A percentile compares a stretch with the other conserved stretches of the same genome.
Conservation (phyloP, 1,140 invertebrate genomes). For the Drosophila leontia region DNA sequence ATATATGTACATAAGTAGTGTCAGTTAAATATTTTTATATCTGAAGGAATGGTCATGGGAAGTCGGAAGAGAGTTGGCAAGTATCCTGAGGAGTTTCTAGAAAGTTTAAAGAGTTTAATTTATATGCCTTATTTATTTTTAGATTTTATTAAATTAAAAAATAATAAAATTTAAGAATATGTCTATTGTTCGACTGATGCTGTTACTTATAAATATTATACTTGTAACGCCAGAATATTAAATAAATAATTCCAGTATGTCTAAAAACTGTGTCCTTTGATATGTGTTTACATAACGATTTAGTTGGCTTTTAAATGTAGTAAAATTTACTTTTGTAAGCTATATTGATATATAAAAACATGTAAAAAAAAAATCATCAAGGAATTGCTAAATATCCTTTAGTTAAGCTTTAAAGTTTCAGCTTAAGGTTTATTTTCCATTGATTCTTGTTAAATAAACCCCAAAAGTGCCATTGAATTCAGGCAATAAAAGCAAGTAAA, state of each 20-base stretch:
- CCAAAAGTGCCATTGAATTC: too few relatives aligned
- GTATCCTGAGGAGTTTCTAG: background rate
- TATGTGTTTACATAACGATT: too few relatives aligned
- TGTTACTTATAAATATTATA: too few relatives aligned
- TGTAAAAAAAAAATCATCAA: background rate
- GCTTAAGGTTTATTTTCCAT: background rate
- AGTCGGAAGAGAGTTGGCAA: background rate
- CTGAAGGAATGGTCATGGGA: background rate
- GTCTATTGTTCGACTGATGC: too few relatives aligned
- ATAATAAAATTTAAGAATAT: background rate
- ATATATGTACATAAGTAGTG: slow-evolving; percentile 43
- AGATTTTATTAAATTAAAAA: background rate
- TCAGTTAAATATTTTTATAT: slow-evolving; percentile 18
- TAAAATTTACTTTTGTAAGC: background rate
- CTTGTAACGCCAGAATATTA: too few relatives aligned
- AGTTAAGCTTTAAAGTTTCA: background rate
- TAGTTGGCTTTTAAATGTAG: background rate
- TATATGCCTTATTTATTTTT: background rate
- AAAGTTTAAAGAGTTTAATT: too few relatives aligned
- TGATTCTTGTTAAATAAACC: too few relatives aligned
- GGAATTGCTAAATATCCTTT: background rate
- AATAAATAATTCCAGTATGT: too few relatives aligned
- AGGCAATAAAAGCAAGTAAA: too few relatives aligned
- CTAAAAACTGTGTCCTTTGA: background rate
- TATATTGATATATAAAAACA: background rate